These are phyloP conservation scores for Sitobion miscanthi DNA, from an alignment of 1,140 invertebrate species.

Conservation along the genomic window DNA sequence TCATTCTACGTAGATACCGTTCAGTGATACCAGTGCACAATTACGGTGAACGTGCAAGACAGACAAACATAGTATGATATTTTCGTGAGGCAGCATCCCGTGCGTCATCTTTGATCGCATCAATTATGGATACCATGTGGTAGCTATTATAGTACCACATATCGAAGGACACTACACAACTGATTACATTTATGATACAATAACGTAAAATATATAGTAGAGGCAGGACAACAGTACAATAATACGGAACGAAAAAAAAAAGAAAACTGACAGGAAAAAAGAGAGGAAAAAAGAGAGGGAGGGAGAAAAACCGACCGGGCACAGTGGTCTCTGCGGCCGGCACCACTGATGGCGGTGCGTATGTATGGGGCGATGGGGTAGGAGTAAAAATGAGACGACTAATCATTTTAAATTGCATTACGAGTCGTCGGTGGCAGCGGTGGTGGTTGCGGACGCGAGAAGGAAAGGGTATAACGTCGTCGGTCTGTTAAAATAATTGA, in stretches of 20 bases:
- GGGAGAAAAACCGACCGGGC: background rate
- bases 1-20: background rate
- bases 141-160: too few relatives aligned
- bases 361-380: background rate
- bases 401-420: constrained; percentile 56
- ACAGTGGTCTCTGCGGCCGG: background rate
- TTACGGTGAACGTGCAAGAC: too few relatives aligned
- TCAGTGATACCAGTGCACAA: background rate
- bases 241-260: background rate
- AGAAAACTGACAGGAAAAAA: background rate
- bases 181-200: constrained; percentile 4
- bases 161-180: background rate
- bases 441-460: background rate
- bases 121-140: background rate
- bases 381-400: constrained; percentile 45
- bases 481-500: constrained; percentile 57
- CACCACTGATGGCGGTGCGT: background rate
- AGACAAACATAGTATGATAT: background rate
- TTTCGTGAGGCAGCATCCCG: background rate
- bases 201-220: background rate
- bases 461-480: constrained; percentile 46
- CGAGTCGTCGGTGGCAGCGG: background rate
- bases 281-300: too few relatives aligned
- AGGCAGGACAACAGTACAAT: background rate
- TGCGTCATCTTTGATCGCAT: background rate